Base-by-base conservation (phyloP, 1,140 invertebrate genomes). In the Asbolus verrucosus region DNA sequence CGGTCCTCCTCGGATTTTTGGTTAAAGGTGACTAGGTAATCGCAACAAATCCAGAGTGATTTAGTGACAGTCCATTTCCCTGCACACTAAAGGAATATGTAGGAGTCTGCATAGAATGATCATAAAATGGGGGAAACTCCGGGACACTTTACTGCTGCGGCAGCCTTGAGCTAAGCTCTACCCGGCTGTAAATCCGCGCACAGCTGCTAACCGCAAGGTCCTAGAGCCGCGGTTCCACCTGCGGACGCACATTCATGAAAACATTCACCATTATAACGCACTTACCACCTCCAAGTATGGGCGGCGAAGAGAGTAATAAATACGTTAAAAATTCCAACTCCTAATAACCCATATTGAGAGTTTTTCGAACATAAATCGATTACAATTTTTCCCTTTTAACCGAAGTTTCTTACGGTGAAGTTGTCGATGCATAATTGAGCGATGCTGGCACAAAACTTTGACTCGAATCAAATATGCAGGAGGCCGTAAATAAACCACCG, bases 51-150 rank as follows among this genome's bases (percentile, higher is more conserved):
- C 69, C 70, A 39, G 15, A 38, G 46, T 71, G 72, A 74, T 71
- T 67, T 69, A 71, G 14, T 41, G 65, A 71, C 54, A 65, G 69
- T 68, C 72, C 69, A 65, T 68, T 68, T 65, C 41, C 59, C 24
- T 67, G 41, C 36, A 60, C 33, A 62, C 63, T 39, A 50, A 67
- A 60, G 50, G 63, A 68, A 71, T 71, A 71, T 69, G 65, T 74
- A 65, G 61, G 62, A 65, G 61, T 73, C 69, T 71, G 72, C 72
- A 71, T 74, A 66, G 72, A 74, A 74, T 74, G 69, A 71, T 74
- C 72, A 71, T 74, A 74, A 74, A 74, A 71, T 68, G 66, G 54
- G 66, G 72, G 59, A 69, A 70, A 65, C 66, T 65, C 59, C 18
- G 54, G 69, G 72, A 74, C 69, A 65, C 54, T 74, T 71, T 69